Evolutionary conservation across 1,140 invertebrate species (phyloP).

Genomic region (Ips typographus): DNA sequence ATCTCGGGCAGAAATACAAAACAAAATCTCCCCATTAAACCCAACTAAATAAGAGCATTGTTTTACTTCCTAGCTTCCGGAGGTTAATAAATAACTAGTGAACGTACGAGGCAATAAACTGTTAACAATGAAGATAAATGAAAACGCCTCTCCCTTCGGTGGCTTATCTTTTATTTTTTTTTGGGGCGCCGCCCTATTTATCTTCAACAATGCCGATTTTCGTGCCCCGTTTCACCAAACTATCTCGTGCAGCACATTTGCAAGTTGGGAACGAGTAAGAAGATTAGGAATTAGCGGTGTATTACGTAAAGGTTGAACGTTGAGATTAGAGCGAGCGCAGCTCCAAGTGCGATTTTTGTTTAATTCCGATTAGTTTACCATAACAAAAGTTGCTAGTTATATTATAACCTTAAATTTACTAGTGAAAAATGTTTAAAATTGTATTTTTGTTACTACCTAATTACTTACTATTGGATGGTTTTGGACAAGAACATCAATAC

Average conservation of each 20-base stretch:
- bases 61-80: too few relatives aligned
- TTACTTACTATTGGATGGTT: too few relatives aligned
- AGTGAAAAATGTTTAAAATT: too few relatives aligned
- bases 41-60: too few relatives aligned
- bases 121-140: slow-evolving; percentile 33
- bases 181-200: slow-evolving; percentile 1
- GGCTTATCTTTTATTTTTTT: slow-evolving; percentile 15
- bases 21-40: too few relatives aligned
- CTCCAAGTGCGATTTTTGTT: neutral
- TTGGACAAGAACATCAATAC: too few relatives aligned
- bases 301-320: neutral
- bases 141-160: slow-evolving; percentile 14
- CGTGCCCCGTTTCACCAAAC: neutral
- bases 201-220: slow-evolving; percentile 4
- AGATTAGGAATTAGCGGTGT: neutral
- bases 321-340: neutral
- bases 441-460: too few relatives aligned
- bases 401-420: too few relatives aligned
- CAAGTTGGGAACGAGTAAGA: neutral
- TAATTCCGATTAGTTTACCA: too few relatives aligned
- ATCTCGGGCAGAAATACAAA: too few relatives aligned
- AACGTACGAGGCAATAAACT: slow-evolving; percentile 20
- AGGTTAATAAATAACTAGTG: slow-evolving; percentile 22
- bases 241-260: neutral
- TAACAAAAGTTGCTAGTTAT: too few relatives aligned